Base-by-base conservation (phyloP, 2,113 vertebrate species). In the Lutjanus erythropterus region DNA sequence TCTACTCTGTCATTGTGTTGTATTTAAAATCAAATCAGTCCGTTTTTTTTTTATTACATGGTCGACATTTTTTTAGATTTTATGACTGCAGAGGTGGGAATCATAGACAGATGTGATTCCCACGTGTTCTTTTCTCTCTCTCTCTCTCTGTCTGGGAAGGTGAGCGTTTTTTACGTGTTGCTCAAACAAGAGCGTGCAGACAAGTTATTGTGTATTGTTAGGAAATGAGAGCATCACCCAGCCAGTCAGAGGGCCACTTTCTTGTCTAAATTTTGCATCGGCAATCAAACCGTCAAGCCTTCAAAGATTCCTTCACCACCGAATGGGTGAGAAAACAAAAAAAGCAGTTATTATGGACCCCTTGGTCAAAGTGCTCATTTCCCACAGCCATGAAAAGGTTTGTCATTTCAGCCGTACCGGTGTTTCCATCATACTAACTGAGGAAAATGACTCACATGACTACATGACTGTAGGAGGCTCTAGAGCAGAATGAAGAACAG, bases 231-330 rank as follows among this genome's bases (percentile, higher is more conserved):
- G 56, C 7, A 27, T 33, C 18, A 9, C 49, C 18, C 55, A 71
- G 65, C 19, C 58, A 80, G 75, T 80, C 73, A 69, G n/a, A 50
- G 35, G 75, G 55, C 4, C 7, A 75, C 49, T 85, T 75, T 9
- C 49, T 58, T 27, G 16, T 37, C 68, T 58, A 23, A 33, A 53
- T 71, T 73, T 44, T 53, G 9, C 41, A 8, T 15, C 9, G 10
- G 77, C 75, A 78, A 52, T 70, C 55, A 46, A 53, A 46, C 47
- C 7, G 1, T 71, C 25, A 33, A 64, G 49, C 42, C 37, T 58
- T 75, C 3, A 27, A 59, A 39, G 56, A 72, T 52, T 16, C 35
- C 46, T 58, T 29, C 18, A 61, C 66, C 58, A 21, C 19, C 18
- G 18, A 71, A 55, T 61, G 25, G 21, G 46, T 1, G 25, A 47